A percentile compares a stretch with the other conserved stretches of the same genome.
Conservation (phyloP, 1,140 invertebrate species). For the Drosophila pseudoananassae region DNA sequence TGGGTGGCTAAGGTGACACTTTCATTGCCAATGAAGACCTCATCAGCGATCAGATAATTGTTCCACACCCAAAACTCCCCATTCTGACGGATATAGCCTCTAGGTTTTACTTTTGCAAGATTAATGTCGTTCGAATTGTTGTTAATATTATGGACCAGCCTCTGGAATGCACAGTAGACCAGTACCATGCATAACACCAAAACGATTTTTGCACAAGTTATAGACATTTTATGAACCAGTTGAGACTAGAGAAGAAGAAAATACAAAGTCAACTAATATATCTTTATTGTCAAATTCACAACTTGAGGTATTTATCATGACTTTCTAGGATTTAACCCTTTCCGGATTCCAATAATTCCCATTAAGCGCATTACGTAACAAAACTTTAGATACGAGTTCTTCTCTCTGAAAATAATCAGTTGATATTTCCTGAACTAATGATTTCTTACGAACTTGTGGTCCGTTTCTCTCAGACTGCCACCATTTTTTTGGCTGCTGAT, state of each 20-base stretch:
- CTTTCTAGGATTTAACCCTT: background rate
- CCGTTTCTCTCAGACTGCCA: conserved; percentile 31
- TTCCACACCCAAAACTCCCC: conserved; percentile 50
- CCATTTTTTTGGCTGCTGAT: conserved; percentile 39
- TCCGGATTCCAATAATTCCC: background rate
- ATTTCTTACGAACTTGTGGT: background rate
- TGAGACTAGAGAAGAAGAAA: background rate
- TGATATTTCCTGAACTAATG: background rate
- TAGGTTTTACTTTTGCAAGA: background rate
- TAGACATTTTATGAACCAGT: conserved; percentile 16
- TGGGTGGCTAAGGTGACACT: conserved; percentile 45
- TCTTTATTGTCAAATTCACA: background rate
- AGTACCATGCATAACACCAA: background rate
- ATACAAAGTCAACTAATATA: background rate
- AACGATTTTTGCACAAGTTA: conserved; percentile 14
- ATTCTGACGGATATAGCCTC: conserved; percentile 23
- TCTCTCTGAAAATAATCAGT: conserved; percentile 39
- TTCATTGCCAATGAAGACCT: conserved; percentile 17
- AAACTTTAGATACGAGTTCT: conserved; percentile 36
- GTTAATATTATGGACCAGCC: conserved; percentile 9
- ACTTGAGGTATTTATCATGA: background rate
- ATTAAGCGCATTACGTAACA: conserved; percentile 43
- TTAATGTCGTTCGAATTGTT: background rate
- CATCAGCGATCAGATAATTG: conserved; percentile 15
- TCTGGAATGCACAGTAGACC: background rate